Percentiles rank a stretch among this genome's conserved stretches.
These are phyloP conservation scores for Heterochromis multidens DNA, from an alignment of 2,113 vertebrate species.

Conservation along the genomic window DNA sequence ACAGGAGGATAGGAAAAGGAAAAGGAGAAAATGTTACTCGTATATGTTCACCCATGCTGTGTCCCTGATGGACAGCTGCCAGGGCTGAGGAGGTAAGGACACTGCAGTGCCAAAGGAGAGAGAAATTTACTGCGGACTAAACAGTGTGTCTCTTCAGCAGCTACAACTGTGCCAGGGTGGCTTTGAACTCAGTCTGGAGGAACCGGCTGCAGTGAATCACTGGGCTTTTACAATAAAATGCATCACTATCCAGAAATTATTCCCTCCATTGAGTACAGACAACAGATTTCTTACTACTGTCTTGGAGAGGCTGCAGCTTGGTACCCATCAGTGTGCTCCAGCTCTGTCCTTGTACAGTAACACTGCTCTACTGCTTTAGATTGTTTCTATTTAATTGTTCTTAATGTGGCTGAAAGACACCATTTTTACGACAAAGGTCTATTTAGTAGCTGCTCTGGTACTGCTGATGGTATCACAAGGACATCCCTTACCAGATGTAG, in stretches of 20 bases:
- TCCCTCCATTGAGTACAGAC: conserved; percentile 11
- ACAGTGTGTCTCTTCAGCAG: conserved; percentile 30
- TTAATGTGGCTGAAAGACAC: not conserved
- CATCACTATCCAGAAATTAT: conserved; percentile 39
- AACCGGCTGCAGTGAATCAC: conserved; percentile 59
- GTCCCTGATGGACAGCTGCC: conserved; percentile 25
- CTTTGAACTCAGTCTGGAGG: conserved; percentile 56
- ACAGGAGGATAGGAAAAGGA: not conserved
- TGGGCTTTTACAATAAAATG: conserved; percentile 46
- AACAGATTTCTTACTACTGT: conserved; percentile 38
- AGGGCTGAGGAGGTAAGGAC: conserved; percentile 33
- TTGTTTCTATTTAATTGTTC: not conserved
- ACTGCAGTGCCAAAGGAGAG: not conserved
- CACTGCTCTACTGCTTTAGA: not conserved
- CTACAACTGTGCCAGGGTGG: conserved; percentile 27
- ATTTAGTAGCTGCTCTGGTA: not conserved
- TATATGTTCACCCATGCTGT: conserved; percentile 19
- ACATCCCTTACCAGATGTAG: not conserved
- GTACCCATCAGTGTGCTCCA: not conserved
- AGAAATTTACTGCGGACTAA: conserved; percentile 24
- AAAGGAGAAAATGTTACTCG: not conserved
- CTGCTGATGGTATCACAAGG: not conserved
- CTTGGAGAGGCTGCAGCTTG: not conserved
- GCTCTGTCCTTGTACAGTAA: not conserved
- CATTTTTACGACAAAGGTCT: not conserved